Base-by-base conservation (phyloP, 2,797 vertebrate genomes). In the Agapornis canus region DNA sequence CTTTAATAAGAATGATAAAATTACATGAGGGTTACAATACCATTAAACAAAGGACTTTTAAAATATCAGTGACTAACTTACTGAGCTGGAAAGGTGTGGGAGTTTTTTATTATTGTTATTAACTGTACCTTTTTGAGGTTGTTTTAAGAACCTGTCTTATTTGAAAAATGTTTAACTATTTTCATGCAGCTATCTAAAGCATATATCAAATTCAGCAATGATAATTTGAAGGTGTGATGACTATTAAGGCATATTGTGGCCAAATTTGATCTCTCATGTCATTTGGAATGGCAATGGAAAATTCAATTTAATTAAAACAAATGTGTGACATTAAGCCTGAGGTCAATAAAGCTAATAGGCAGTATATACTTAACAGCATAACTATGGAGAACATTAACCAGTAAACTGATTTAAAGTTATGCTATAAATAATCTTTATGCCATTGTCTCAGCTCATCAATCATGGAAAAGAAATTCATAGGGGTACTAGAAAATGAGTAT, bases 261-360 rank as follows among this genome's bases (percentile, higher is more conserved):
- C 78, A 57, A 91, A 71, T 90, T 93, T 82, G 40, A 73, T 95
- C 56, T 86, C 60, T 15, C 85, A n/a, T 86, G 49, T 83, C 40
- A 79, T 82, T 95, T 93, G 69, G 43, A 72, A 37, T 2, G 10
- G 85, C 89, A 95, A 90, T 79, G 10, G 75, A 93, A 96, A 95
- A 92, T 1, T 5, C 13, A 87, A 54, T 90, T 90, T 95, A 95
- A 94, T 92, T 80, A 89, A 94, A 94, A 95, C 37, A 86, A 94
- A 96, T 91, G 78, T 81, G 45, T 51, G 70, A 52, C 82, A 85
- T 91, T 81, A 96, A 57, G 39, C 64, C 61, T 89, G 69, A 92
- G 86, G 86, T 93, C 85, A 90, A 76, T 83, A 94, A 86, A 93
- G 54, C n/a, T 95, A 85, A 94, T 47, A 94, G 70, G 82, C 19